Evolutionary conservation across 2,113 vertebrate species (phyloP).

Genomic region (Microcebus ravelobensis): DNA sequence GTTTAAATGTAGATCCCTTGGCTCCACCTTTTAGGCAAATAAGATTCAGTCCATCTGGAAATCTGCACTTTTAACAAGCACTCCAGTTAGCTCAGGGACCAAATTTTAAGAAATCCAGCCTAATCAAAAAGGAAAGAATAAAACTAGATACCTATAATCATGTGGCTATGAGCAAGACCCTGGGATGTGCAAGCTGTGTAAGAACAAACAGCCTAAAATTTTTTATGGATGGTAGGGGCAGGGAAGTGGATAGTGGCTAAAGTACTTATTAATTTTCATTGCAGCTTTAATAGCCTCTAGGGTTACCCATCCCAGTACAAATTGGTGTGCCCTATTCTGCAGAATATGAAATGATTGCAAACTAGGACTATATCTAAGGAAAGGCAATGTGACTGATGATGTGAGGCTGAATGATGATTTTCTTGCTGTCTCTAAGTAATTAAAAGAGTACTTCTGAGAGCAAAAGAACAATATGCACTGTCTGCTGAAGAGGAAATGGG

Average conservation of each 20-base stretch:
- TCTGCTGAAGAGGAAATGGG: neutral
- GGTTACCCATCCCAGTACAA: neutral
- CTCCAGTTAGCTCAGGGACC: neutral
- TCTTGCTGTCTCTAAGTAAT: neutral
- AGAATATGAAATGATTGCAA: conserved; percentile 16
- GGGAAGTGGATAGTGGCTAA: neutral
- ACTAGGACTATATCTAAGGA: neutral
- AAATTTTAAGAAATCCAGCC: neutral
- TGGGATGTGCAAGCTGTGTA: neutral
- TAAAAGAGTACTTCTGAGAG: neutral
- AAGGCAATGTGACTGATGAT: neutral
- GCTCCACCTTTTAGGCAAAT: neutral
- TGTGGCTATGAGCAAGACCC: neutral
- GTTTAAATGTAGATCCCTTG: conserved; percentile 7
- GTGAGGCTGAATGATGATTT: neutral
- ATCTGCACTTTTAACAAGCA: neutral
- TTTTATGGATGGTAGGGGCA: neutral
- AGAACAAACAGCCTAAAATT: neutral
- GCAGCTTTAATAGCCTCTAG: neutral
- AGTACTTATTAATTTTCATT: conserved; percentile 5
- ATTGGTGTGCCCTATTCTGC: neutral
- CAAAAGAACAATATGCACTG: neutral
- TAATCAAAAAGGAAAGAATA: neutral
- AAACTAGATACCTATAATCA: conserved; percentile 17
- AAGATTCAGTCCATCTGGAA: neutral